phyloP scores from a whole-genome alignment of 2,888 invertebrate genomes.

The Hydrotaea diabolus region DNA sequence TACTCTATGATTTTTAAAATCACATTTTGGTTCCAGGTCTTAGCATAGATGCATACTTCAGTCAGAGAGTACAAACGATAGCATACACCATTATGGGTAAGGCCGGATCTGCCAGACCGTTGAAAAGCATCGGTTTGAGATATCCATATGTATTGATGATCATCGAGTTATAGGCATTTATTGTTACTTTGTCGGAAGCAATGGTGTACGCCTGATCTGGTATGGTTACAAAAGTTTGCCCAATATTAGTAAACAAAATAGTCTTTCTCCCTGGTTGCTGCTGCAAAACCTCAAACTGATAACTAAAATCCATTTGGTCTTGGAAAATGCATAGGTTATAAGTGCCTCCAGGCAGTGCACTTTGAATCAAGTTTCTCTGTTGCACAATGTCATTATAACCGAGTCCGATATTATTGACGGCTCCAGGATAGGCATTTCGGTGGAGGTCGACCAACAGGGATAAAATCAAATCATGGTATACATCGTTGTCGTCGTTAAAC shows the following conservation, averaged over 20 bases:
- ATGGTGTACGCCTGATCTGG: slow-evolving; percentile 96
- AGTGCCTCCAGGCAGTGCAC: slow-evolving; percentile 69
- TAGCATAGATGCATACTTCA: slow-evolving; percentile 93
- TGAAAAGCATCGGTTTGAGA: slow-evolving; percentile 94
- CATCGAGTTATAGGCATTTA: slow-evolving; percentile 91
- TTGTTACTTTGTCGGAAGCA: slow-evolving; percentile 94
- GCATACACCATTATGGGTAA: slow-evolving; percentile 90
- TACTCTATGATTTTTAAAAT: slow-evolving; percentile 91
- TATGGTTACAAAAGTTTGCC: slow-evolving; percentile 97
- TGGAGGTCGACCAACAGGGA: slow-evolving; percentile 84
- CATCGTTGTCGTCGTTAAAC: slow-evolving; percentile 86
- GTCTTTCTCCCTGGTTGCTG: slow-evolving; percentile 88
- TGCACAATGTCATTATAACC: slow-evolving; percentile 96
- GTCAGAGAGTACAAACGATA: slow-evolving; percentile 91
- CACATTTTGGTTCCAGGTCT: slow-evolving; percentile 89
- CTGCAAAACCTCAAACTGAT: slow-evolving; percentile 90
- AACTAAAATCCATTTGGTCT: slow-evolving; percentile 93
- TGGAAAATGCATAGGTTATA: slow-evolving; percentile 89
- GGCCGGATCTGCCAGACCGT: slow-evolving; percentile 93
- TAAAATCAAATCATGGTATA: slow-evolving; percentile 89
- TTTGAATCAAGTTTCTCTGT: slow-evolving; percentile 84
- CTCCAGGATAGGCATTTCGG: slow-evolving; percentile 79
- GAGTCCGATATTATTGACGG: slow-evolving; percentile 93
- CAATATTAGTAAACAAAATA: slow-evolving; percentile 97
- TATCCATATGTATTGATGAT: slow-evolving; percentile 91